phyloP scores from a whole-genome alignment of 2,113 vertebrate genomes.

The Ceuthmochares aereus region DNA sequence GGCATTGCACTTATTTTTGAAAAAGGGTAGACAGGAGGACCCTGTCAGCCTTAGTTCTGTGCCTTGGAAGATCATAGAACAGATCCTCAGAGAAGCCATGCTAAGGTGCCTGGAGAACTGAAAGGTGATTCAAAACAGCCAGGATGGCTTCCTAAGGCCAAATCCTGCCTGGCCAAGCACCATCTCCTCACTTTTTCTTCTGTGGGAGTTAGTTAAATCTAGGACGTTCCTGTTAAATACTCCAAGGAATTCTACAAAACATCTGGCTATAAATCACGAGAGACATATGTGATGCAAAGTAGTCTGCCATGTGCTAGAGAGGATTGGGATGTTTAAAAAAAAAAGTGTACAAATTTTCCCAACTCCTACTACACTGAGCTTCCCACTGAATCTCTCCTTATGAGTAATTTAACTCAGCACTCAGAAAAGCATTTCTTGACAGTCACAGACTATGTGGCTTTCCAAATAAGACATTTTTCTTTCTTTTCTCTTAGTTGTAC shows the following conservation, averaged over 20 bases:
- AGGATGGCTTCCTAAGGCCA: too few relatives aligned
- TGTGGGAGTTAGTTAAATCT: background rate
- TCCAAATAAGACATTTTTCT: background rate
- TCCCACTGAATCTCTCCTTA: background rate
- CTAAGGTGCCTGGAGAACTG: too few relatives aligned
- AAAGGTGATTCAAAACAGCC: too few relatives aligned
- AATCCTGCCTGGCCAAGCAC: background rate
- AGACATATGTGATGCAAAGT: background rate
- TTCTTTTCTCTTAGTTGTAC: background rate
- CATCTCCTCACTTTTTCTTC: background rate
- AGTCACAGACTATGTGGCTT: accelerated
- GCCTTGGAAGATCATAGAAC: too few relatives aligned
- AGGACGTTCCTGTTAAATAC: background rate
- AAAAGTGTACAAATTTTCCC: background rate
- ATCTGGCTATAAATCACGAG: background rate
- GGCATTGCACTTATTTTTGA: too few relatives aligned
- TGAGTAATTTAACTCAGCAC: background rate
- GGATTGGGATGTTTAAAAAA: background rate
- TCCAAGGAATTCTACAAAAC: background rate
- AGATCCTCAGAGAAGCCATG: too few relatives aligned
- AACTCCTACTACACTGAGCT: background rate
- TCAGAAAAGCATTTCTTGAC: background rate
- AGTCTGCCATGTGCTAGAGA: background rate
- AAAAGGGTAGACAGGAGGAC: too few relatives aligned
- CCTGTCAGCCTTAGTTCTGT: too few relatives aligned